phyloP scores from a whole-genome alignment of 92 coral and sea anemone genomes.

The Phenganax marumi region DNA sequence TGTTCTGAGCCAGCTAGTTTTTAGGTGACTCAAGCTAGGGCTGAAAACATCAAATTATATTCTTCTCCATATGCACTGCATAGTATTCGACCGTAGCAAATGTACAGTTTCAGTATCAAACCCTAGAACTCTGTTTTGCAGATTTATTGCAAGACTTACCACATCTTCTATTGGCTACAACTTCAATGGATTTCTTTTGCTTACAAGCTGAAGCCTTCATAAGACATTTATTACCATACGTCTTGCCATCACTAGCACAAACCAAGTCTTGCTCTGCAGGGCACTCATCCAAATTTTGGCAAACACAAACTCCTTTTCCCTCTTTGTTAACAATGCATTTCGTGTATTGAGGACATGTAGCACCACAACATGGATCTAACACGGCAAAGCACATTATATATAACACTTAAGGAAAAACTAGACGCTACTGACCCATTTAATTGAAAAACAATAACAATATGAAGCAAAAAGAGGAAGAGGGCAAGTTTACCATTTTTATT shows the following conservation, averaged over 20 bases:
- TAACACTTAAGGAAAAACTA: background rate
- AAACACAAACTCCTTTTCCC: constrained; percentile 14
- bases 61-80: too few species aligned
- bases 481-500: constrained; percentile 21
- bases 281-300: constrained; percentile 26
- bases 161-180: constrained; percentile 24
- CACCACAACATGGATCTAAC: constrained; percentile 34
- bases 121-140: too few species aligned
- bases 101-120: too few species aligned
- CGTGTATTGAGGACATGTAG: background rate
- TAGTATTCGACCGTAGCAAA: too few species aligned
- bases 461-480: too few species aligned
- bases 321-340: constrained; percentile 9
- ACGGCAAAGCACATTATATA: background rate
- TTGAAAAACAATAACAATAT: background rate
- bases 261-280: constrained; percentile 33
- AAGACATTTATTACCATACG: constrained; percentile 34
- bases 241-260: constrained; percentile 46
- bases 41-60: too few species aligned
- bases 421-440: background rate
- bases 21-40: too few species aligned
- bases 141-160: background rate
- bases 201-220: constrained; percentile 30
- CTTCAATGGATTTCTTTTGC: constrained; percentile 14
- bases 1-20: too few species aligned